Percentiles rank a stretch among this genome's conserved stretches.
Conservation (phyloP, 2,113 vertebrate species). For the Onychostoma macrolepis region DNA sequence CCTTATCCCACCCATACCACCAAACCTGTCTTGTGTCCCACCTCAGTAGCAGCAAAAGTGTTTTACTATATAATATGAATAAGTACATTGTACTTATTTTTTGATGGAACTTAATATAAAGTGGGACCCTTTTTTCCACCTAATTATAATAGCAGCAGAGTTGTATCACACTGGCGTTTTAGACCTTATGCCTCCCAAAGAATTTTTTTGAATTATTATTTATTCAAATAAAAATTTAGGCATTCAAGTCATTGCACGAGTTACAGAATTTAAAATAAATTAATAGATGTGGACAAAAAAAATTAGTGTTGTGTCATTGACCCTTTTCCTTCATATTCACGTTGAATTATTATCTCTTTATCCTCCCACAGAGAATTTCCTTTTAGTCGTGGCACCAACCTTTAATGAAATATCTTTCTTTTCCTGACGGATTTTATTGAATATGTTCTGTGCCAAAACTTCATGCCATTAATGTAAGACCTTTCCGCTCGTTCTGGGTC, state of each 20-base stretch:
- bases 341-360: slow-evolving; percentile 14
- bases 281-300: neutral
- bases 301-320: neutral
- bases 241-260: neutral
- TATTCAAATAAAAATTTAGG: neutral
- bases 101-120: too few relatives aligned
- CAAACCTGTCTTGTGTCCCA: too few relatives aligned
- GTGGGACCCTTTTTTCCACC: neutral
- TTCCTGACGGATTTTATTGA: slow-evolving; percentile 38
- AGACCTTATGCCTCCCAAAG: neutral
- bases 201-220: neutral
- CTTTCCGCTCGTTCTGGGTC: slow-evolving; percentile 42
- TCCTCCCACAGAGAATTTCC: slow-evolving; percentile 28
- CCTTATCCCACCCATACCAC: too few relatives aligned
- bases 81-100: too few relatives aligned
- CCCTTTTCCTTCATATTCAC: slow-evolving; percentile 8
- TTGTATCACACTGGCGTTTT: neutral
- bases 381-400: slow-evolving; percentile 38
- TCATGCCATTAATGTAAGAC: slow-evolving; percentile 39
- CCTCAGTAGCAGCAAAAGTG: too few relatives aligned
- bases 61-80: too few relatives aligned
- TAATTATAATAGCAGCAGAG: neutral
- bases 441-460: slow-evolving; percentile 13
- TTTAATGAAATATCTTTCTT: slow-evolving; percentile 40
- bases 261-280: neutral